Evolutionary conservation across 1,140 invertebrate species (phyloP), one percentile per base, ranked within the genome.

Genomic region (Diorhabda elongata): DNA sequence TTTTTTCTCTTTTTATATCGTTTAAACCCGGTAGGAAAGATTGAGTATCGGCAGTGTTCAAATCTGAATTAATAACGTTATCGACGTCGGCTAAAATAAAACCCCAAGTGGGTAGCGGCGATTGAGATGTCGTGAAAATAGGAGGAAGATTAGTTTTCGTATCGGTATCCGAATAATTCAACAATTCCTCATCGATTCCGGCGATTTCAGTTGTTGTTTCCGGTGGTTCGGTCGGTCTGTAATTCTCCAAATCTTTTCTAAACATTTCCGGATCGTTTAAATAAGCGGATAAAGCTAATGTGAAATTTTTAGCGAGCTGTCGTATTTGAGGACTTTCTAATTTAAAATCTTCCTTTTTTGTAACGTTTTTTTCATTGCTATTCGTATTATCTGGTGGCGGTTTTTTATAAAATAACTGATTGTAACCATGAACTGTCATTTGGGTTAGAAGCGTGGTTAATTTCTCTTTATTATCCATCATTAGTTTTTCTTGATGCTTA

Each of bases 241-340:
- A 89, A 73, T 91, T 87, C 47, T 88, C 86, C 42, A 94, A 77
- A 9, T 90, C 88, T 73, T 88, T 89, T 70, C 90, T 88, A 72
- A 94, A 93, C 57, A 87, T 88, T 9, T 89, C 86, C 2, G 92
- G 92, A 81, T 93, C 90, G 77, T 93, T 88, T 3, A 94, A 81
- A 76, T 93, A 94, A 3, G 90, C 90, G 2, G 90, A 91, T 4
- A 94, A 78, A 0, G 91, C 92, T 73, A 91, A 88, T 1, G 91
- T 92, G 75, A 94, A 94, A 2, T 93, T 90, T 81, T 92, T 89
- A 2, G 92, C 92, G 2, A 94, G 79, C 81, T 92, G 89, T 58
- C 91, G 83, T 0, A 92, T 85, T 76, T 90, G 88, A 0, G 88
- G 89, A 62, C 11, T 64, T 56, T 56, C 44, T 1, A 64, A 42